These are phyloP conservation scores for Leucozona laternaria DNA, from an alignment of 2,888 invertebrate genomes.

Conservation along the genomic window DNA sequence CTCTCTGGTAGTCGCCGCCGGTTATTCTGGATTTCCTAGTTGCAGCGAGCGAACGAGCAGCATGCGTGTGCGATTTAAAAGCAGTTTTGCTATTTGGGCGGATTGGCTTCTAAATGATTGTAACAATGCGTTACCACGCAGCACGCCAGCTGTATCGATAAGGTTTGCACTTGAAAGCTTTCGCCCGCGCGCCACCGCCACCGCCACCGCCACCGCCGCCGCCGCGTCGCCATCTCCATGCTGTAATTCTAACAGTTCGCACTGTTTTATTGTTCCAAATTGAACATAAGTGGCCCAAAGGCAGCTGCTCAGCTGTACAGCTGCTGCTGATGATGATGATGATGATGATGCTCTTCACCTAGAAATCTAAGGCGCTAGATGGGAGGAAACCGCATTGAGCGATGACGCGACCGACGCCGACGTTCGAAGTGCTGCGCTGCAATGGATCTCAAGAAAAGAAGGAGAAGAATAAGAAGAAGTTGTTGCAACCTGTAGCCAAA, in stretches of 20 bases:
- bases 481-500: conserved; percentile 66
- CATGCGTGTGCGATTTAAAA: conserved; percentile 21
- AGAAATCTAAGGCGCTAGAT: conserved; percentile 49
- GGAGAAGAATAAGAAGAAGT: conserved; percentile 37
- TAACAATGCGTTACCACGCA: conserved; percentile 25
- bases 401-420: conserved; percentile 21
- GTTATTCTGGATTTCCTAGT: conserved; percentile 71
- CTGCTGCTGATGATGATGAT: conserved; percentile 38
- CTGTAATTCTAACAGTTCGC: conserved; percentile 66
- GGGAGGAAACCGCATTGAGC: conserved; percentile 29
- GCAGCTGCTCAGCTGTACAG: conserved; percentile 36
- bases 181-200: not conserved
- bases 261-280: conserved; percentile 76
- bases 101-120: conserved; percentile 68
- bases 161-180: conserved; percentile 3
- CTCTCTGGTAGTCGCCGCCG: conserved; percentile 45
- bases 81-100: conserved; percentile 62
- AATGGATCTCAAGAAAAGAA: not conserved
- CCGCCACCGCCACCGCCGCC: too few relatives aligned
- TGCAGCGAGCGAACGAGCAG: conserved; percentile 15
- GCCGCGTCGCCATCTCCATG: conserved; percentile 3
- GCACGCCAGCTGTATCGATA: conserved; percentile 16
- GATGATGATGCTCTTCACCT: conserved; percentile 36
- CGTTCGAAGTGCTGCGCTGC: not conserved
- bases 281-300: conserved; percentile 63